Evolutionary conservation across 2,797 vertebrate genomes (phyloP), one percentile per base, ranked within the genome.

Genomic region (Pipistrellus pipistrellus): DNA sequence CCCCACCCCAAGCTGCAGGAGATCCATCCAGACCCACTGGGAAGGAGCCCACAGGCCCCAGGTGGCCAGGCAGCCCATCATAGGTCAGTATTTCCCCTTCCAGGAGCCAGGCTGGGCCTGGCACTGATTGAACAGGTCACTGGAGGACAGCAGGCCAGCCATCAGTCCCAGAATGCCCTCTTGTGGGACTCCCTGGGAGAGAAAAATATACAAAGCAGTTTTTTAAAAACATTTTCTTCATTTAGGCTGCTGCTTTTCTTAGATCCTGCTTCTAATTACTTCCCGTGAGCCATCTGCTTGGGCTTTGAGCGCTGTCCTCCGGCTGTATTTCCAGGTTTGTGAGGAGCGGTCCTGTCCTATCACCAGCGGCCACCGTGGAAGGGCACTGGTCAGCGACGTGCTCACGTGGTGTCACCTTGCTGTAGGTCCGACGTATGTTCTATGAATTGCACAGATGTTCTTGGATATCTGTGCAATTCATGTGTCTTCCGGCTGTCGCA

Each of bases 391-490:
- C 17, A 48, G 57, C 21, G 66, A 27, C 30, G 30, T 80, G 25
- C 90, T 69, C 62, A 62, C 75, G 96, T 96, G 87, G 11, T 91
- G 71, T 93, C 96, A 83, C 38, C 32, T 94, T 94, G 72, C 30
- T 21, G 75, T 91, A 90, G 84, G 72, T 78, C 92, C 44, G 68
- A 81, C 84, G 14, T 68, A 6, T 11, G 38, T 46, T 51, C 3
- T 78, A 35, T 83, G 90, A 94, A 71, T 88, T 75, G 1, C 64
- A 88, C 84, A 41, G 38, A 41, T 41, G 38, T 41, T 7, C 38
- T 41, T 41, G 38, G 6, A 41, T 7, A 7, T 41, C 38, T 41
- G 38, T 41, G 38, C 38, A 41, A 7, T 7, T 41, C 38, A 41
- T 41, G 41, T 92, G 81, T 77, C 82, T 95, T 83, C 91, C 44